These are phyloP conservation scores for Petrocephalus sullivani DNA, from an alignment of 2,797 vertebrate species.

Conservation along the genomic window DNA sequence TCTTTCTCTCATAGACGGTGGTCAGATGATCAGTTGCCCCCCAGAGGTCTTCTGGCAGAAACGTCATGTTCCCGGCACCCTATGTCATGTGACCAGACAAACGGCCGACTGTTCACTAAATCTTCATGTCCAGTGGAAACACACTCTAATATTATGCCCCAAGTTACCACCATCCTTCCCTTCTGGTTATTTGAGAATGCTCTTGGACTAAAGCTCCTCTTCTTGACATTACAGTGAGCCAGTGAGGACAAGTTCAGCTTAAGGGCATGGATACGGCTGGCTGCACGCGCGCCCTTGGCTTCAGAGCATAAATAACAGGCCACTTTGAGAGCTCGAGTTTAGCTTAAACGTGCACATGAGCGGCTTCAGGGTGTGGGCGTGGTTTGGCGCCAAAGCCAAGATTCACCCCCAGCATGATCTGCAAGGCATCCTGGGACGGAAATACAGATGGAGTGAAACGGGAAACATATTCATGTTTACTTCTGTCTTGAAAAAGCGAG, in stretches of 20 bases:
- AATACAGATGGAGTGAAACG: not conserved
- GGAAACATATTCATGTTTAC: not conserved
- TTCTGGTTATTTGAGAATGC: not conserved
- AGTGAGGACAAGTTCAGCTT: not conserved
- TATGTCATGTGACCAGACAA: not conserved
- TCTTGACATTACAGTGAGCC: not conserved
- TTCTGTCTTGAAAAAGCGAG: not conserved
- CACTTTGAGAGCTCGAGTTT: not conserved
- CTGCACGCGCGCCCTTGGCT: not conserved
- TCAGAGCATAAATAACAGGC: not conserved
- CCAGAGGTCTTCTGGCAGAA: not conserved
- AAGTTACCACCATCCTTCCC: not conserved
- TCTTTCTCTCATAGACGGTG: not conserved
- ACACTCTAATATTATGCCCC: not conserved
- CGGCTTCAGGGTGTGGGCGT: not conserved
- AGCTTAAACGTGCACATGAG: not conserved
- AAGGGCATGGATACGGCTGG: not conserved
- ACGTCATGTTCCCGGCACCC: not conserved
- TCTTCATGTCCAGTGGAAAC: not conserved
- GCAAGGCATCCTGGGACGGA: not conserved
- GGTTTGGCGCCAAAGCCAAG: not conserved
- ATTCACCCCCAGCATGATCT: not conserved
- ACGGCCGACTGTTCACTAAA: not conserved
- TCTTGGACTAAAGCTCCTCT: not conserved
- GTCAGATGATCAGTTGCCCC: not conserved